These are phyloP conservation scores for Nomia melanderi DNA, from an alignment of 1,140 invertebrate species.

Conservation along the genomic window DNA sequence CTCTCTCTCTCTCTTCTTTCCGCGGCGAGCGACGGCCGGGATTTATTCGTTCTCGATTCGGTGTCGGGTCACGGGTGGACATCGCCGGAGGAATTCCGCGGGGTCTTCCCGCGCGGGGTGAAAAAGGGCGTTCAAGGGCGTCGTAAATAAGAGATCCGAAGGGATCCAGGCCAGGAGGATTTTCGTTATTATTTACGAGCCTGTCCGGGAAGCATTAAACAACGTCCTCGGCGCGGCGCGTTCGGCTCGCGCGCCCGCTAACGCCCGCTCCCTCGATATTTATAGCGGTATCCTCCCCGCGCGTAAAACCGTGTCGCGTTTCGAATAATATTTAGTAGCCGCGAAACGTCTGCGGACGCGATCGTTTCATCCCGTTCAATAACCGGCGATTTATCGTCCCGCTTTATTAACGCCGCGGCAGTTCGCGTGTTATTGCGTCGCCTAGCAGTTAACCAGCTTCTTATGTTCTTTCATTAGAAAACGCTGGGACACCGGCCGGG, in stretches of 20 bases:
- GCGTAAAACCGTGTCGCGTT: conserved; percentile 15
- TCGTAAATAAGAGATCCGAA: conserved; percentile 9
- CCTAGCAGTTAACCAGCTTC: background rate
- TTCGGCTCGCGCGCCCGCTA: background rate
- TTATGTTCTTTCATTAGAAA: background rate
- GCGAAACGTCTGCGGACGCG: background rate
- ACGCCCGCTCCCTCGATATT: background rate
- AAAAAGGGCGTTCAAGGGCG: background rate
- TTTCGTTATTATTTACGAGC: conserved; percentile 29
- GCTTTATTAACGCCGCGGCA: conserved; percentile 23
- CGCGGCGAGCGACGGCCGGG: background rate
- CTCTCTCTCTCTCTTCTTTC: background rate
- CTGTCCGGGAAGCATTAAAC: background rate
- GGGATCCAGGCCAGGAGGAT: background rate
- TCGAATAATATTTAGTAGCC: conserved; percentile 31
- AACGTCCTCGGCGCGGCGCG: conserved; percentile 13
- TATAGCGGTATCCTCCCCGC: background rate
- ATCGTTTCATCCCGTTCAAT: conserved; percentile 8
- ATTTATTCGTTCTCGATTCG: background rate
- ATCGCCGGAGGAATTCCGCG: background rate
- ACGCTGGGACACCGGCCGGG: background rate
- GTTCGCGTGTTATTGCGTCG: background rate
- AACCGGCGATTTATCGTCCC: conserved; percentile 14
- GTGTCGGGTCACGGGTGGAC: background rate
- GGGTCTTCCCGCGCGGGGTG: no score